These are phyloP conservation scores for Mamestra brassicae DNA, from an alignment of 2,888 invertebrate species.

Conservation along the genomic window DNA sequence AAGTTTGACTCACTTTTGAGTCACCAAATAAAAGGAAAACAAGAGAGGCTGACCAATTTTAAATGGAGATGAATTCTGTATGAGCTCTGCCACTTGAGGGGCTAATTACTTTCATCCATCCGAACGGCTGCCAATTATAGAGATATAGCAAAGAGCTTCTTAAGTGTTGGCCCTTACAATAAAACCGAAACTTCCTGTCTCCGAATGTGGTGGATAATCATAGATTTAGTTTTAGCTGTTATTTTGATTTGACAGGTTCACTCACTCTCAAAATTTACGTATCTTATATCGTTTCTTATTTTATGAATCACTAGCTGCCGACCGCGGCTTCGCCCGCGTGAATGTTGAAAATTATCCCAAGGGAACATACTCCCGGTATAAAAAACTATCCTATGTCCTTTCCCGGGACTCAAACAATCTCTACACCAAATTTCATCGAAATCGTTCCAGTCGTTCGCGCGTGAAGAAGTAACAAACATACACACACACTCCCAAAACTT, in stretches of 20 bases:
- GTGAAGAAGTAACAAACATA: too few species aligned
- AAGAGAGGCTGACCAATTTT: conserved; percentile 27
- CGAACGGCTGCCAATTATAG: conserved; percentile 34
- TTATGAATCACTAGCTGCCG: too few species aligned
- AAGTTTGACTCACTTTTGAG: conserved; percentile 37
- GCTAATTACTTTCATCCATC: conserved; percentile 53
- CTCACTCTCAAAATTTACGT: too few species aligned
- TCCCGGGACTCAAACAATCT: too few species aligned
- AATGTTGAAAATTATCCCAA: too few species aligned
- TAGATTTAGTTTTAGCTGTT: conserved; percentile 7
- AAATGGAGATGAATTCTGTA: conserved; percentile 51
- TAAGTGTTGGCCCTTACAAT: conserved; percentile 15
- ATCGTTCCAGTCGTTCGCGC: too few species aligned
- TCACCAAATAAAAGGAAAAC: conserved; percentile 37
- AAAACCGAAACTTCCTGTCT: conserved; percentile 36
- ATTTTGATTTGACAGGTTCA: neutral
- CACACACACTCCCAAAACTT: too few species aligned
- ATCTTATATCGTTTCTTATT: too few species aligned
- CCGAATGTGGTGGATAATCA: conserved; percentile 12
- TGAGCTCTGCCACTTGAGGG: conserved; percentile 46
- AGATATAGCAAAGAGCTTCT: conserved; percentile 51
- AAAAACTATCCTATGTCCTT: too few species aligned
- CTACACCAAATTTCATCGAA: too few species aligned
- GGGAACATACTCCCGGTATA: too few species aligned
- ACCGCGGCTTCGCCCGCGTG: too few species aligned